Percentiles rank a stretch among this genome's conserved stretches.
Conservation (phyloP, 2,113 vertebrate genomes). For the Phasianus colchicus region DNA sequence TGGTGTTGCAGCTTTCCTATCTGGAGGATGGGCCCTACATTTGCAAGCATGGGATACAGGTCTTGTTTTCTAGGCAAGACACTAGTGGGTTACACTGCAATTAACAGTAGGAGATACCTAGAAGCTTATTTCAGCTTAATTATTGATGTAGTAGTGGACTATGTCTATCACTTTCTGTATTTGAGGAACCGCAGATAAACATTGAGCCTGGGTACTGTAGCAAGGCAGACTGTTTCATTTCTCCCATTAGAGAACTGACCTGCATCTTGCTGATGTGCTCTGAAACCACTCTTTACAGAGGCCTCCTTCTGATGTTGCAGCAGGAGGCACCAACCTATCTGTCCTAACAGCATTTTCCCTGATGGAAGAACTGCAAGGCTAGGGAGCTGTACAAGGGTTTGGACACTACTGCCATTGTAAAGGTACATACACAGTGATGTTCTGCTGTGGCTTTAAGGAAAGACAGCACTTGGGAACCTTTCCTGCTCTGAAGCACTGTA, state of each 20-base stretch:
- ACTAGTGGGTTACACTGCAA: not conserved
- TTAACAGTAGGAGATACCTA: not conserved
- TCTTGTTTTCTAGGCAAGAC: not conserved
- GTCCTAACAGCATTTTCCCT: not conserved
- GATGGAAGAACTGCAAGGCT: not conserved
- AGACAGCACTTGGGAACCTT: not conserved
- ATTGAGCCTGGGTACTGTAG: not conserved
- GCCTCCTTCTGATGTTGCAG: not conserved
- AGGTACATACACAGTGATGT: not conserved
- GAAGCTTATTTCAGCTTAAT: not conserved
- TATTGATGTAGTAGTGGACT: not conserved
- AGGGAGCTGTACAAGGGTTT: not conserved
- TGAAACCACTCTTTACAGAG: not conserved
- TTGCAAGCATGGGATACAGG: no score
- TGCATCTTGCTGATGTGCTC: accelerated
- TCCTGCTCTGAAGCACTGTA: not conserved
- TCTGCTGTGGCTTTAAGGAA: not conserved
- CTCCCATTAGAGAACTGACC: not conserved
- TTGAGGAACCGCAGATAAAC: not conserved
- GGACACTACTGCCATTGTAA: accelerated
- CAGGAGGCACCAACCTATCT: not conserved
- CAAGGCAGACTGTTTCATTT: not conserved
- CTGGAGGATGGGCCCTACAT: not conserved
- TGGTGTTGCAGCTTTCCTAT: not conserved
- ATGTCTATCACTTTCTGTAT: not conserved